Base-by-base conservation (phyloP, 2,888 invertebrate genomes). In the Drosophila antonietae region DNA sequence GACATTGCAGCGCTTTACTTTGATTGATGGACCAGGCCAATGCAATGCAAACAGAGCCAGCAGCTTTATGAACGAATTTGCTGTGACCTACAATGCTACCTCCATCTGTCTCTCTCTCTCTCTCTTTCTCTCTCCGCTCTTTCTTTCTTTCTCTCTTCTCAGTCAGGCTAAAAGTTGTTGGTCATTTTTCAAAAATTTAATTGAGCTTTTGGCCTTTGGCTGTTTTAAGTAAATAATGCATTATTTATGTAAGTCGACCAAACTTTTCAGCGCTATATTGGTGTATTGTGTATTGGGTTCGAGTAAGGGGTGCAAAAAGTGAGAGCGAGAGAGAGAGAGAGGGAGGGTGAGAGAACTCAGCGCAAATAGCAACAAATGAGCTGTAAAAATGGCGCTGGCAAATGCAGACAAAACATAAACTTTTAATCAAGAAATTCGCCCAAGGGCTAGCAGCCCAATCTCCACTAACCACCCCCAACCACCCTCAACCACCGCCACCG, bases 121-220 rank as follows among this genome's bases (percentile, higher is more conserved):
- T 20, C 8, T 18, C 33, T 20, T 10, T 10, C 33, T 2, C 18
- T 10, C 44, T 37, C 6, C 33, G 6, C 18, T 10, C 44, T 37
- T 10, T 18, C 20, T 8, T 20, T 14, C 37, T 35, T 1, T 0
- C 23, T n/a, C 14, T 28, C n/a, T 8, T 1, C 20, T 3, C 1
- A 15, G 23, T 23, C 14, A 14, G 33, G 51, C 44, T 39, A 28
- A 62, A 64, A 55, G 35, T 61, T 69, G 60, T 59, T 73, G 74
- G 80, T 78, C 58, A 83, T 87, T 85, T 84, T 87, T 85, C 83
- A 83, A 69, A 81, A 80, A 77, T 80, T 80, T 87, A 86, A 87
- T 87, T 86, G 87, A 81, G 76, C 83, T 79, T 84, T 81, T 81
- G 60, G 52, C 84, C 76, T 60, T 44, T 68, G 78, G 83, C 68